Evolutionary conservation across 2,797 vertebrate species (phyloP), one percentile per base, ranked within the genome.

Genomic region (Falco concolor): DNA sequence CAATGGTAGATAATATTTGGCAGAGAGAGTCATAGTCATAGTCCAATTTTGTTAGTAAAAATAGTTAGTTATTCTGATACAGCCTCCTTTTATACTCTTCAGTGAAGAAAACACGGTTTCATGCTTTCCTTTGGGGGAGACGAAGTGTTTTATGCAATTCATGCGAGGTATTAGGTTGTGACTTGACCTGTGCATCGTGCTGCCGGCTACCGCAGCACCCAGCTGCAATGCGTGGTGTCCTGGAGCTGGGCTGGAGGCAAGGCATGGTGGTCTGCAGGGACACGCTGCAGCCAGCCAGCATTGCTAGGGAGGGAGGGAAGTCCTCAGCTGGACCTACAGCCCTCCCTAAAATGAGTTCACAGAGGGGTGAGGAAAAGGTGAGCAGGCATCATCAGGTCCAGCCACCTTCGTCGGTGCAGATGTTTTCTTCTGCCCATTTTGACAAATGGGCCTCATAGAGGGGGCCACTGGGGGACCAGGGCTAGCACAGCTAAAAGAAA

Each of bases 191-290:
- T 18, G 36, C 2, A 3, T 21, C 1, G 2, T 13, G 54, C 32
- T 45, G 40, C 32, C 3, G 32, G 32, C 30, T 7, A 32, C 17
- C 14, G 3, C 0, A 5, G 32, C 28, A n/a, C 12, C 17, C 30
- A 52, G 25, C 17, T 8, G 49, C 4, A 13, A 28, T 10, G 36
- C 61, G 32, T 4, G 5, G 32, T 10, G 42, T 28, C 25, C 57
- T 0, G 0, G 69, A 57, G 23, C 38, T 14, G 69, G 54, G n/a
- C 4, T 5, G 22, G 52, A 34, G 61, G 52, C 30, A 13, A 53
- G 13, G 47, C 19, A 4, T 2, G 6, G 28, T 13, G 32, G 6
- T 17, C 49, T 44, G 10, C 21, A 32, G 59, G 53, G 34, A 22
- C 21, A 0, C 3, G n/a, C 44, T 47, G 61, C 42, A 53, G 21